Base-by-base conservation (phyloP, 2,888 invertebrate species). In the Dasypogon diadema region DNA sequence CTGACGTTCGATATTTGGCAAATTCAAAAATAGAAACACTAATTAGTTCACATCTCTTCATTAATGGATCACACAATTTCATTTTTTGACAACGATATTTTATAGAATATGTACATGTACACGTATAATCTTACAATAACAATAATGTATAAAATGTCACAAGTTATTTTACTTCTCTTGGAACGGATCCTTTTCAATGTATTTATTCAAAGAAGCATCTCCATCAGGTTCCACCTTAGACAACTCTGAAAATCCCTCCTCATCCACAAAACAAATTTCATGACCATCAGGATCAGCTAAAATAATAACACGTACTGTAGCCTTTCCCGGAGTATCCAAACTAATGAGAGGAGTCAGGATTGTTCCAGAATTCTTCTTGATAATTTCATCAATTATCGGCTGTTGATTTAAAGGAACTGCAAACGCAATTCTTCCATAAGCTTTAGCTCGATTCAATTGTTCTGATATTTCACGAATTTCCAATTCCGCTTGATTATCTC, bases 231-330 rank as follows among this genome's bases (percentile, higher is more conserved):
- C 98, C 2, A 95, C 90, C 81, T 93, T 89, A 0, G 98, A 97
- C 46, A 99, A 87, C 81, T 97, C 89, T 4, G 92, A 87, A 87
- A 97, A 99, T 42, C 93, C 97, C 87, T 98, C 97, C 81, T 98
- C 97, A 78, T 98, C 98, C 3, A 99, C 99, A 86, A 98, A 98
- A 87, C 99, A 99, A 79, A 99, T 99, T 88, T 99, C 99, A 85
- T 98, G 98, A 0, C 91, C 95, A 87, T 98, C 97, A 0, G 99
- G 98, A 88, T 99, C 99, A 1, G 96, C 96, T 2, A 99, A 87
- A 82, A 99, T 99, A 75, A 99, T 94, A 34, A 99, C 99, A 79
- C 95, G 89, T 0, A 99, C 99, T 0, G 96, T 95, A 0, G 98
- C 98, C 86, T 99, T 99, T 56, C 97, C 99, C 0, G 99, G 99